Conservation (phyloP, 2,888 invertebrate species). For the Xylocampa areola region DNA sequence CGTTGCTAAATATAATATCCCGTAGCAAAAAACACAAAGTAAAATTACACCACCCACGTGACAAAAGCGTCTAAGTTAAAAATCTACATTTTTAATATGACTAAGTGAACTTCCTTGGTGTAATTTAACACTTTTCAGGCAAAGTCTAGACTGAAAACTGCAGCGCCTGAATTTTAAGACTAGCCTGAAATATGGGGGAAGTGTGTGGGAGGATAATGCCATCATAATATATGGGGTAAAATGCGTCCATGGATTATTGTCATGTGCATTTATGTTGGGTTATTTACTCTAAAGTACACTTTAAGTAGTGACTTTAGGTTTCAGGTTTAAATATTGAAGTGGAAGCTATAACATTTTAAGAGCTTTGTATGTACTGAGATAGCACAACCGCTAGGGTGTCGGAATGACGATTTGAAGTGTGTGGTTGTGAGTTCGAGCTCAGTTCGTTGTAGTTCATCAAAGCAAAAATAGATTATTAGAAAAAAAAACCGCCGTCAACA, state of each 20-base stretch:
- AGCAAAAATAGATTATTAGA: too few species aligned
- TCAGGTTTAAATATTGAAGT: too few species aligned
- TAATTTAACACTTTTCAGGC: conserved; percentile 62
- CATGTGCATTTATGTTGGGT: conserved; percentile 19
- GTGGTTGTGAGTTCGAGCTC: too few species aligned
- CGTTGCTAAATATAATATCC: too few species aligned
- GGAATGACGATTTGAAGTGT: too few species aligned
- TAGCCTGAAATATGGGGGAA: conserved; percentile 60
- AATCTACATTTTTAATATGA: conserved; percentile 64
- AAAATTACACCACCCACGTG: not conserved
- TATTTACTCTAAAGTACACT: not conserved
- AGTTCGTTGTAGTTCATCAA: too few species aligned
- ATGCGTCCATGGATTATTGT: conserved; percentile 47
- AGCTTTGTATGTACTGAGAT: too few species aligned
- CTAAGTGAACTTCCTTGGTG: conserved; percentile 59
- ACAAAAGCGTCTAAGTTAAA: conserved; percentile 48
- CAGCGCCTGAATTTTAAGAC: conserved; percentile 68
- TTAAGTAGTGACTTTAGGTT: too few species aligned
- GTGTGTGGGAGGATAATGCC: conserved; percentile 55
- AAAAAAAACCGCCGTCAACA: too few species aligned
- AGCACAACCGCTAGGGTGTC: too few species aligned
- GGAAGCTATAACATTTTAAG: too few species aligned
- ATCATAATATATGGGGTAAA: conserved; percentile 52
- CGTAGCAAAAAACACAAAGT: not conserved
- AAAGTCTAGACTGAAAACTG: conserved; percentile 65